A percentile compares a stretch with the other conserved stretches of the same genome.
phyloP scores from a whole-genome alignment of 2,888 invertebrate species.

The Acheta domesticus region DNA sequence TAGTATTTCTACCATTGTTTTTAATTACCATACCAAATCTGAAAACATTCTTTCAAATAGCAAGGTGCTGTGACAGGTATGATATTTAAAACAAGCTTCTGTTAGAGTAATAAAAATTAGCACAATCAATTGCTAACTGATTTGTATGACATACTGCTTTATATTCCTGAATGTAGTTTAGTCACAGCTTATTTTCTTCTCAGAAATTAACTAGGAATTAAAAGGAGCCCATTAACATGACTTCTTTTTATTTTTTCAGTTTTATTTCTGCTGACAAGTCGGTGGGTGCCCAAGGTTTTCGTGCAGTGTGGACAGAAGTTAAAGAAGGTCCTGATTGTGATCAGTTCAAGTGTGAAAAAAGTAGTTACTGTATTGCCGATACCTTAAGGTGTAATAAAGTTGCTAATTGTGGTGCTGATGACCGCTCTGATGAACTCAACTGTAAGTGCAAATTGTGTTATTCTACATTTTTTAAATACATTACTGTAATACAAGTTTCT shows the following conservation, averaged over 20 bases:
- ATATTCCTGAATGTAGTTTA: too few relatives aligned
- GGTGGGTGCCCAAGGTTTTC: conserved; percentile 89
- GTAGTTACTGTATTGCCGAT: conserved; percentile 75
- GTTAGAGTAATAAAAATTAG: too few relatives aligned
- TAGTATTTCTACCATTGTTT: too few relatives aligned
- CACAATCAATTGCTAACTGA: too few relatives aligned
- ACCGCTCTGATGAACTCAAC: conserved; percentile 71
- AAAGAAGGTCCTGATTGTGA: conserved; percentile 57
- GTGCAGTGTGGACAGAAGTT: conserved; percentile 93
- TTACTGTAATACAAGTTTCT: neutral
- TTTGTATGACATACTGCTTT: too few relatives aligned
- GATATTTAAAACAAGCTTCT: too few relatives aligned
- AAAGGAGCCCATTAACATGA: too few relatives aligned
- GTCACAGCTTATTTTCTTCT: too few relatives aligned
- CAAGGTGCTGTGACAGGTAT: too few relatives aligned
- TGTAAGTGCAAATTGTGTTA: conserved; percentile 60
- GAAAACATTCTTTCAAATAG: too few relatives aligned
- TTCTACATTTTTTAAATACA: neutral
- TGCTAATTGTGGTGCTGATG: conserved; percentile 80
- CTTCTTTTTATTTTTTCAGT: conserved; percentile 52
- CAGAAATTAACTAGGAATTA: too few relatives aligned
- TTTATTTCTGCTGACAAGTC: conserved; percentile 94
- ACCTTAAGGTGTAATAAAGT: conserved; percentile 72
- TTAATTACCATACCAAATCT: too few relatives aligned
- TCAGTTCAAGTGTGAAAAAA: conserved; percentile 68